A percentile compares a stretch with the other conserved stretches of the same genome.
phyloP scores from a whole-genome alignment of 2,797 vertebrate genomes.

The Paguma larvata region DNA sequence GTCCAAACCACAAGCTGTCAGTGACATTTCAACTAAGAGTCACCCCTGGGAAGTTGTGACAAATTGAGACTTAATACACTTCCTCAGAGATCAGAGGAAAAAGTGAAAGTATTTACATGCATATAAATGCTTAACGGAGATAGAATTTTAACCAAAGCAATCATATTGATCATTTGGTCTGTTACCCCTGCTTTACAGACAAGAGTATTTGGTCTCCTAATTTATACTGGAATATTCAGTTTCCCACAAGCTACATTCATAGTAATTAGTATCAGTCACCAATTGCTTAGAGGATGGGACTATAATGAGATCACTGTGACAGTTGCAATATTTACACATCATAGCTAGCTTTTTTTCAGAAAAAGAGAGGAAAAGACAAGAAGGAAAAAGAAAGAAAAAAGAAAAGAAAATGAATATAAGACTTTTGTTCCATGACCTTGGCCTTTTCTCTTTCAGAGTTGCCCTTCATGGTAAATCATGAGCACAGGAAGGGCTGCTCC shows the following conservation, averaged over 20 bases:
- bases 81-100: constrained; percentile 67
- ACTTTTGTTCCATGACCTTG: not conserved
- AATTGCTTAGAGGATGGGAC: not conserved
- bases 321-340: not conserved
- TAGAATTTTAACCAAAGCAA: not conserved
- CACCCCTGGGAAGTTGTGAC: constrained; percentile 41
- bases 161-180: not conserved
- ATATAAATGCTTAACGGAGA: not conserved
- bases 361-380: not conserved
- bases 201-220: not conserved
- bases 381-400: not conserved
- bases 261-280: not conserved
- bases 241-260: not conserved
- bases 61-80: constrained; percentile 28
- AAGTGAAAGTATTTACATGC: constrained; percentile 49
- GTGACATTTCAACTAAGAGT: constrained; percentile 67
- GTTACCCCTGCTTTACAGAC: not conserved
- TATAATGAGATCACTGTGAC: not conserved
- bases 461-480: no score
- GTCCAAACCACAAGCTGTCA: constrained; percentile 81
- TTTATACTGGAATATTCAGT: not conserved
- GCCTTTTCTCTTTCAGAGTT: not conserved
- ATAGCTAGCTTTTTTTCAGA: not conserved
- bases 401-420: not conserved
- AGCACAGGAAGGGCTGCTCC: not conserved